phyloP scores from a whole-genome alignment of 2,113 vertebrate species.

The Leucopternis melanops region DNA sequence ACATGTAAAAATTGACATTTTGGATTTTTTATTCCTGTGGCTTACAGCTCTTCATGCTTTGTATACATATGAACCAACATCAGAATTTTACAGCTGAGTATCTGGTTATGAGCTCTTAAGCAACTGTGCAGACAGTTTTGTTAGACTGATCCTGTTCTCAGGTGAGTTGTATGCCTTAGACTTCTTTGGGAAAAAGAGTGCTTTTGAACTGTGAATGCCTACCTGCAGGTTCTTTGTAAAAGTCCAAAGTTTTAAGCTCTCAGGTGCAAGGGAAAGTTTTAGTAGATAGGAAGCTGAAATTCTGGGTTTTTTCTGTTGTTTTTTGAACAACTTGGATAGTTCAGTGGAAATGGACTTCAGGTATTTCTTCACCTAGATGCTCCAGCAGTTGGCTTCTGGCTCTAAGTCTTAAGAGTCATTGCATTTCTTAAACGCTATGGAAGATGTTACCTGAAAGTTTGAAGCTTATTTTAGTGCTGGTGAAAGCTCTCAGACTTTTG shows the following conservation, averaged over 20 bases:
- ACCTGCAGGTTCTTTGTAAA: background rate
- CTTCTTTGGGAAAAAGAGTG: background rate
- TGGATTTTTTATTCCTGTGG: background rate
- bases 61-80: rapidly evolving
- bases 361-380: background rate
- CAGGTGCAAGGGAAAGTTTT: background rate
- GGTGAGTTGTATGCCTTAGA: background rate
- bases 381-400: background rate
- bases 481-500: background rate
- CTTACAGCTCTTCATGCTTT: background rate
- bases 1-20: background rate
- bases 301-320: background rate
- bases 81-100: background rate
- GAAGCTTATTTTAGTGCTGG: background rate
- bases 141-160: background rate
- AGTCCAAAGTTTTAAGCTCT: background rate
- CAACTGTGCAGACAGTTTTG: background rate
- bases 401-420: background rate
- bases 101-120: background rate
- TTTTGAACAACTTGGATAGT: background rate
- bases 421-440: background rate
- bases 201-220: background rate
- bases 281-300: background rate
- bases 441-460: background rate
- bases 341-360: background rate